Evolutionary conservation across 2,888 invertebrate species (phyloP).

Genomic region (Phania funesta): DNA sequence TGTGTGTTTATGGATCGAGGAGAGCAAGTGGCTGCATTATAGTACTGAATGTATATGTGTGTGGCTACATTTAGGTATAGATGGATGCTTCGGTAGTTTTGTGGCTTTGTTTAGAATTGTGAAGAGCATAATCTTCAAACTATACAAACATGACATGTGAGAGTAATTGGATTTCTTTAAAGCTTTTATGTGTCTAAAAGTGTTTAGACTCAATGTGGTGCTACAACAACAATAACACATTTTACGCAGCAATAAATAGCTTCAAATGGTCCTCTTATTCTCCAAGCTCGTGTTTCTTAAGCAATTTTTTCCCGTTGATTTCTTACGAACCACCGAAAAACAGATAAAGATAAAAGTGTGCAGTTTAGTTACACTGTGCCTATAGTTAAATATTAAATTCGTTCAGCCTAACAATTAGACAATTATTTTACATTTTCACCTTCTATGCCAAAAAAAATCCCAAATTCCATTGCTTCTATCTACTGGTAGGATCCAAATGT

Average conservation of each 20-base stretch:
- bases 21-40: too few species aligned
- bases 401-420: too few species aligned
- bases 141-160: conserved; percentile 62
- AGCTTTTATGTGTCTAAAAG: conserved; percentile 68
- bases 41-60: neutral
- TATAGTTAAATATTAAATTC: too few species aligned
- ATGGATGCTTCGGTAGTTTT: conserved; percentile 39
- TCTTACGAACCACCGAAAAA: neutral
- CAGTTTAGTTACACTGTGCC: too few species aligned
- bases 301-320: neutral
- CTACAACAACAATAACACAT: neutral
- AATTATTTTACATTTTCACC: too few species aligned
- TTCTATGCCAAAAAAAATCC: too few species aligned
- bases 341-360: too few species aligned
- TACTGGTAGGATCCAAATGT: too few species aligned
- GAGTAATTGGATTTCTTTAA: conserved; percentile 69
- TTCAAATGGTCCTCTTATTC: neutral
- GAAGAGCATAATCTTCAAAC: conserved; percentile 40
- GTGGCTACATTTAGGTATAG: neutral
- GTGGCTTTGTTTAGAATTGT: conserved; percentile 19
- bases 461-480: too few species aligned
- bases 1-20: neutral
- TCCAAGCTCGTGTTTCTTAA: neutral
- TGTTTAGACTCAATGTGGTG: conserved; percentile 58
- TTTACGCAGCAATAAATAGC: neutral